Base-by-base conservation (phyloP, 2,797 vertebrate genomes). In the Momotus momota region DNA sequence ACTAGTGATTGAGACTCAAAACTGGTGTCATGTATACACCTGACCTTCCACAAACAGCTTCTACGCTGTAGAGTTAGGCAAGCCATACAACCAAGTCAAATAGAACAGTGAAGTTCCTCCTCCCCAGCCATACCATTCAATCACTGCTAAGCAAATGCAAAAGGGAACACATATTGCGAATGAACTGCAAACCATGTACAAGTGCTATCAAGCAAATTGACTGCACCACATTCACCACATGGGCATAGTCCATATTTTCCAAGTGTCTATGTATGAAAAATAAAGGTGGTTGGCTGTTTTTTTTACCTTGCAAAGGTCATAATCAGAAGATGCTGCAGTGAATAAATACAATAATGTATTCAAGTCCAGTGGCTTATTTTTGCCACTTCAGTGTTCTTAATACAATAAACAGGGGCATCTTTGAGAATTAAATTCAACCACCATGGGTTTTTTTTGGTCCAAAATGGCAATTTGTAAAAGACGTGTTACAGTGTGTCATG, bases 141-240 rank as follows among this genome's bases (percentile, higher is more conserved):
- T 35, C 35, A 35, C 35, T 35, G 35, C 35, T 35, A 35, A 35
- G 35, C 40, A 70, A 70, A 66, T 2, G 12, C 16, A 55, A 54
- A 84, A 88, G 19, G 38, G 40, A 61, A 67, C 13, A 27, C 3
- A 21, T 10, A 43, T 57, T 49, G n/a, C 41, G 21, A 71, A 81
- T 17, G 5, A 80, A 38, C 41, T 70, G n/a, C 33, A 91, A 67
- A 78, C 15, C 12, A 38, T 0, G 5, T 7, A 22, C 4, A 8
- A 71, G 15, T 48, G 26, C 23, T 14, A 11, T 11, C 29, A 78
- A 35, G 45, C 31, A 87, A 84, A 75, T 0, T 0, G 2, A 64
- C 5, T 27, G 38, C 6, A 65, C 13, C 25, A 27, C 0, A 0
- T 25, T 49, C 21, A 86, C 1, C 23, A 3, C 10, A 21, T 14